Evolutionary conservation across 2,113 vertebrate species (phyloP).

Genomic region (Protobothrops mucrosquamatus): DNA sequence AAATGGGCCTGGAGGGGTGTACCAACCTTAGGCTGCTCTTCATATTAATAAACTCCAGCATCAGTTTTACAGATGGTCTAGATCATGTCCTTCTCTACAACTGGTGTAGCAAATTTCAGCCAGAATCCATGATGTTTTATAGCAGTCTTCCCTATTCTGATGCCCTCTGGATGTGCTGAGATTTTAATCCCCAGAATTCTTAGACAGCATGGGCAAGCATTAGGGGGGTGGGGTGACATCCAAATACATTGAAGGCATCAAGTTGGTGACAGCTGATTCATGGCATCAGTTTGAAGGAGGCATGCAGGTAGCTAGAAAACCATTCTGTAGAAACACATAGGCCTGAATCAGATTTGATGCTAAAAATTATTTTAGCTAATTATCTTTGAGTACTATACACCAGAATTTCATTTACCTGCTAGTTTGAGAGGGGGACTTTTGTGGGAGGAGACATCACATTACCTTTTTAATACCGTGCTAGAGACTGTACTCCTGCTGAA

Average conservation of each 20-base stretch:
- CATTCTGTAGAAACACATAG: rapidly evolving
- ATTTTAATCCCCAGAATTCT: neutral
- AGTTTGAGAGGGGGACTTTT: neutral
- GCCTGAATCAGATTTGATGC: neutral
- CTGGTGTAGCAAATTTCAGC: neutral
- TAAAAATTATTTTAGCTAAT: neutral
- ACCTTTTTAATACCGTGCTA: neutral
- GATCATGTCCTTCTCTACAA: neutral
- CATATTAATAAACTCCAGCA: conserved; percentile 32
- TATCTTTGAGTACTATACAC: neutral
- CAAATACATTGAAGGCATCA: neutral
- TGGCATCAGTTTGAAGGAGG: conserved; percentile 1
- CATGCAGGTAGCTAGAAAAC: neutral
- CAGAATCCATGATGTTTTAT: neutral
- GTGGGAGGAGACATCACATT: neutral
- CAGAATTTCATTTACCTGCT: neutral
- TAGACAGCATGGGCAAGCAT: neutral
- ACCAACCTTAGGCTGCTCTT: conserved; percentile 42
- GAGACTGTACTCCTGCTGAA: neutral
- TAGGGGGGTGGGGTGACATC: neutral
- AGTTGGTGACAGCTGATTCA: neutral
- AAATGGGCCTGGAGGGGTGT: conserved; percentile 44
- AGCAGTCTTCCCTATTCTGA: neutral
- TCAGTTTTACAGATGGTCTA: conserved; percentile 3
- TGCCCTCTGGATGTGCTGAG: neutral